Evolutionary conservation across 2,888 invertebrate genomes (phyloP), one percentile per base, ranked within the genome.

Genomic region (Dryobota labecula): DNA sequence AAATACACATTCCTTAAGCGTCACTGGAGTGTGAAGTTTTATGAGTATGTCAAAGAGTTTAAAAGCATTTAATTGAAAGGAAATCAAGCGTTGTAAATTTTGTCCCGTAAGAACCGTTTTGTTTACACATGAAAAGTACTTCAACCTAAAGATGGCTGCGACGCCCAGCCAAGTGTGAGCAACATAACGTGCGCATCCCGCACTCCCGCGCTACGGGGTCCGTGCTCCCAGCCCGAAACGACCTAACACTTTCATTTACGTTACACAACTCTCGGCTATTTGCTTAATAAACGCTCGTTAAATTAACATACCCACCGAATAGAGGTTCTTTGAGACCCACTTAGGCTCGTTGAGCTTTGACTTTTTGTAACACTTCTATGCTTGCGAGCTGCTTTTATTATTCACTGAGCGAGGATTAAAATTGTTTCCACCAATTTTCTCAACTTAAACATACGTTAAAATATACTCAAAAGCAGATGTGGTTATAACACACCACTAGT

Each of bases 211-310:
- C 74, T 36, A 30, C 45, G 41, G 60, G 18, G 11, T 56, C 78
- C 56, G 56, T 0, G 45, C 27, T 72, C 62, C 30, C 47, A 15
- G n/a, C 74, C 72, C 81, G 75, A 72, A 85, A 87, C 84, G 84
- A 86, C 84, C 86, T 87, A 87, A 88, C 90, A 88, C 86, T 90
- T 88, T 84, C 88, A 86, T 88, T 90, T 87, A 85, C 86, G 86
- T 88, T 87, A 86, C 78, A 86, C 82, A 89, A 89, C 87, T 90
- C 89, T 87, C 87, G 70, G 86, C 87, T 87, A 88, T 90, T 90
- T 88, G 82, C 88, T 89, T 89, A 89, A 89, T 90, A 90, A 88
- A 89, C 83, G 85, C 90, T 89, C 87, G 88, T 90, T 87, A 88
- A 86, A 89, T 87, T 90, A 90, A 89, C 90, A 89, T 88, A 89